phyloP scores from a whole-genome alignment of 2,888 invertebrate genomes.

The Nephrotoma appendiculata region DNA sequence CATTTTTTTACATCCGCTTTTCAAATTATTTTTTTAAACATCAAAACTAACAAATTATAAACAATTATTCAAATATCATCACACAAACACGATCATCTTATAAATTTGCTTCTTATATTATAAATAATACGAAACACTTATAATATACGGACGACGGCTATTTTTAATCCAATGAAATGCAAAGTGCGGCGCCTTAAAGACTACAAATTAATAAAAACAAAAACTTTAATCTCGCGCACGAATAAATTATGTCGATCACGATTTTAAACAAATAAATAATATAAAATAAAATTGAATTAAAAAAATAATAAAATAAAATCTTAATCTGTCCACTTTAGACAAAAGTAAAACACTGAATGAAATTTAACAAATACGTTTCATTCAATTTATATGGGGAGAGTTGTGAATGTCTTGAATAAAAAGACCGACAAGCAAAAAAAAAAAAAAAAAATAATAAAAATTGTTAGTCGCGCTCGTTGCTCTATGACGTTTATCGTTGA shows the following conservation, averaged over 20 bases:
- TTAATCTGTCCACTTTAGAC: background rate
- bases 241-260: background rate
- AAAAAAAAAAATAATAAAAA: background rate
- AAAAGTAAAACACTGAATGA: conserved; percentile 4
- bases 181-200: background rate
- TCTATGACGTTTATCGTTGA: background rate
- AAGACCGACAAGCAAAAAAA: background rate
- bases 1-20: background rate
- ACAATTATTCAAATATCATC: background rate
- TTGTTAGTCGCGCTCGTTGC: background rate
- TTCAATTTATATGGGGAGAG: conserved; percentile 5
- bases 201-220: background rate
- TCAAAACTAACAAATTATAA: background rate
- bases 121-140: background rate
- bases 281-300: background rate
- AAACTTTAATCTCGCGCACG: background rate
- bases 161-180: background rate
- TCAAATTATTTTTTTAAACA: background rate
- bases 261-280: background rate
- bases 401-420: background rate
- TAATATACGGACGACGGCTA: background rate
- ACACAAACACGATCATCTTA: background rate
- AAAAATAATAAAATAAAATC: background rate
- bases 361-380: conserved; percentile 4
- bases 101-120: background rate